phyloP scores from a whole-genome alignment of 2,113 vertebrate species.

The Potamarius usumacintae region DNA sequence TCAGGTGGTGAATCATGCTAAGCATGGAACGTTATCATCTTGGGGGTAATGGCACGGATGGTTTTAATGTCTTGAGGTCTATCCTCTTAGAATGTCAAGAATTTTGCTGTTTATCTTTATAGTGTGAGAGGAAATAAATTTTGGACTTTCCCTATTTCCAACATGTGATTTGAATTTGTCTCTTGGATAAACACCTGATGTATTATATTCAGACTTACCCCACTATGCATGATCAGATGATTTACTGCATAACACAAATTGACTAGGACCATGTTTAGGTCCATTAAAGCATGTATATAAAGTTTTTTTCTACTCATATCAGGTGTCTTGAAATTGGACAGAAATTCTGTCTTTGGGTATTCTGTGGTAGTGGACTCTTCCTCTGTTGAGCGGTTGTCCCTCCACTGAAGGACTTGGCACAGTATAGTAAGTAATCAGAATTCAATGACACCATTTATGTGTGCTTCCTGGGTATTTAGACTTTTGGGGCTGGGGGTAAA shows the following conservation, averaged over 20 bases:
- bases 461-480: conserved; percentile 2
- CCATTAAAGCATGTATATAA: not conserved
- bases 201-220: conserved; percentile 21
- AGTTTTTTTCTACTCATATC: not conserved
- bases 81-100: conserved; percentile 40
- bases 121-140: conserved; percentile 38
- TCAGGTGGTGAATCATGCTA: conserved; percentile 11
- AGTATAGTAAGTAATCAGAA: conserved; percentile 16
- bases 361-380: not conserved
- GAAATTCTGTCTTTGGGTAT: not conserved
- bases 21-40: conserved; percentile 17
- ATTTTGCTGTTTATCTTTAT: conserved; percentile 39
- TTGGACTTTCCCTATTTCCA: conserved; percentile 37
- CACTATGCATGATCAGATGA: not conserved
- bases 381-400: not conserved
- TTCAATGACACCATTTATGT: conserved; percentile 7
- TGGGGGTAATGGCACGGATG: conserved; percentile 35
- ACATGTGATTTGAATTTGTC: conserved; percentile 49
- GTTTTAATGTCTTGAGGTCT: conserved; percentile 34
- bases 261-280: not conserved
- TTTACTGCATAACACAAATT: conserved; percentile 12
- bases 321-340: not conserved
- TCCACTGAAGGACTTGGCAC: not conserved
- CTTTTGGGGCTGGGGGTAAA: not conserved
- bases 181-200: conserved; percentile 44